Conservation (phyloP, 2,113 vertebrate species). For the Anhinga anhinga region DNA sequence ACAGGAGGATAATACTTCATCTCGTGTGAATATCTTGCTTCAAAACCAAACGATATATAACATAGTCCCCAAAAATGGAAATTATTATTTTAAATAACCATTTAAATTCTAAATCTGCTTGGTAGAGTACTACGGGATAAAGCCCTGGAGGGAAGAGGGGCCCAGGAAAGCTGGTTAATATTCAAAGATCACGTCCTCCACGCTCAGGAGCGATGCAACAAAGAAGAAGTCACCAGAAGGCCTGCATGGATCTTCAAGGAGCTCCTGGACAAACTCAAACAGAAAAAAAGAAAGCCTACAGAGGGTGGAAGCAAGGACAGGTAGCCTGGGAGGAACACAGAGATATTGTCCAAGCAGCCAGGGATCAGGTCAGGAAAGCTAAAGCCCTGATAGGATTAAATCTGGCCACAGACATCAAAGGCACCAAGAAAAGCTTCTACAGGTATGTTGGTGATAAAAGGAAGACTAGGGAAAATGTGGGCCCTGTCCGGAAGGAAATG, state of each 20-base stretch:
- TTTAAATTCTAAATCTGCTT: neutral
- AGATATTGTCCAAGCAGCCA: neutral
- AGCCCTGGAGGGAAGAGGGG: neutral
- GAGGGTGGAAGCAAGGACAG: neutral
- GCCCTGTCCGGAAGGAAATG: too few species aligned
- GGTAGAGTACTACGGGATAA: neutral
- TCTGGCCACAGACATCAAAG: too few species aligned
- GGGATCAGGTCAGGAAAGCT: neutral
- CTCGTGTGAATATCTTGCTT: rapidly evolving
- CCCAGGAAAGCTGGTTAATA: neutral
- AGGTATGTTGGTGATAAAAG: too few species aligned
- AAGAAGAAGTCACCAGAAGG: neutral
- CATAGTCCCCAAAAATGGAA: neutral
- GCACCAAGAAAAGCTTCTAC: too few species aligned
- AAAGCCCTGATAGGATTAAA: neutral
- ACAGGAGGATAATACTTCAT: neutral
- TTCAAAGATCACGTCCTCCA: neutral
- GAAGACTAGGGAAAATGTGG: too few species aligned
- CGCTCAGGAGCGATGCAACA: neutral
- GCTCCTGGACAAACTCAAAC: too few species aligned
- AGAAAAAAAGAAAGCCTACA: neutral
- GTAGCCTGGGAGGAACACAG: neutral
- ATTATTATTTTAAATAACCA: neutral
- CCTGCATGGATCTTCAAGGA: neutral
- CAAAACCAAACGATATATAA: neutral